Conservation (phyloP, 2,888 invertebrate species). For the Tetragonula carbonaria region DNA sequence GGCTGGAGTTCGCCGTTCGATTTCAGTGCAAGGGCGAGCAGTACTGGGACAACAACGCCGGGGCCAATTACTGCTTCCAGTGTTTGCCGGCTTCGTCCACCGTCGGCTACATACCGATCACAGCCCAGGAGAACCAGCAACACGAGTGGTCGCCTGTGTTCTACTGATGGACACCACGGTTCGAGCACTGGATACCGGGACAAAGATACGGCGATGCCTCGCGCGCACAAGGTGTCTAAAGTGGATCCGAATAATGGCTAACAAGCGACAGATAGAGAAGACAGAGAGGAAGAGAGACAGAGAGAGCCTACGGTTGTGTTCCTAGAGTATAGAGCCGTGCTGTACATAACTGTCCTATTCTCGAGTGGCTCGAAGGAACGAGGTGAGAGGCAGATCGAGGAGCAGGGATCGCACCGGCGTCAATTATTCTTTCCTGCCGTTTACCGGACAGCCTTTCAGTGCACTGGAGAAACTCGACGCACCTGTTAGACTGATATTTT, state of each 20-base stretch:
- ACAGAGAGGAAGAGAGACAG: slow-evolving; percentile 1
- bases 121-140: slow-evolving; percentile 83
- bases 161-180: slow-evolving; percentile 83
- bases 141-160: slow-evolving; percentile 86
- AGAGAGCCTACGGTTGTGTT: slow-evolving; percentile 49
- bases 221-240: slow-evolving; percentile 23
- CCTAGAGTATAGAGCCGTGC: slow-evolving; percentile 49
- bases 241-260: slow-evolving; percentile 26
- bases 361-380: slow-evolving; percentile 8
- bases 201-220: slow-evolving; percentile 8
- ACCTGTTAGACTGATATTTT: slow-evolving; percentile 56
- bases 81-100: slow-evolving; percentile 88
- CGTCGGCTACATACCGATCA: slow-evolving; percentile 76
- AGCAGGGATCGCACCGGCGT: slow-evolving; percentile 41
- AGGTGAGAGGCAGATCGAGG: slow-evolving; percentile 3
- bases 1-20: slow-evolving; percentile 94
- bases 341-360: slow-evolving; percentile 32
- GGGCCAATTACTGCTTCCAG: slow-evolving; percentile 95
- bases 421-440: slow-evolving; percentile 63
- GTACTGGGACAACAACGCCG: slow-evolving; percentile 97
- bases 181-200: slow-evolving; percentile 10
- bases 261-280: slow-evolving; percentile 22
- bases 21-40: slow-evolving; percentile 93
- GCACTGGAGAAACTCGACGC: slow-evolving; percentile 30
- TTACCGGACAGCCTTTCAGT: slow-evolving; percentile 8